Evolutionary conservation across 2,888 invertebrate genomes (phyloP).

Genomic region (Spisula subtruncata): DNA sequence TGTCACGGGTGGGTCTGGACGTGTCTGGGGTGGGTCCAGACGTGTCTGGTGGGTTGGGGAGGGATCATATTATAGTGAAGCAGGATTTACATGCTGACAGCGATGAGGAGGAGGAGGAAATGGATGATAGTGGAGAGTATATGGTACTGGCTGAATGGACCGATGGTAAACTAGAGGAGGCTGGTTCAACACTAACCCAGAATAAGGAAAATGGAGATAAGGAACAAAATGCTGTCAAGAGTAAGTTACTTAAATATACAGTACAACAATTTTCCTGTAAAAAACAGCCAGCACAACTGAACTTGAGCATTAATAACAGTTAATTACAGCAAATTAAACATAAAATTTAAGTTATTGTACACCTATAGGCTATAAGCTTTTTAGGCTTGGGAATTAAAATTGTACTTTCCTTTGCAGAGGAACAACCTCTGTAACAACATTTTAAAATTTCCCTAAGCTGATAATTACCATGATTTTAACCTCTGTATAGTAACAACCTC

Average conservation of each 20-base stretch:
- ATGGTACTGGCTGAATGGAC: constrained; percentile 85
- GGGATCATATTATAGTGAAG: constrained; percentile 37
- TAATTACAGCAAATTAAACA: too few species aligned
- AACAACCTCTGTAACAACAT: too few species aligned
- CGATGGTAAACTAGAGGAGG: constrained; percentile 68
- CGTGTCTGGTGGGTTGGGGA: not conserved
- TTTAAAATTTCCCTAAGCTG: not conserved
- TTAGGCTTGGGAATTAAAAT: too few species aligned
- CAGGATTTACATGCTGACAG: constrained; percentile 49
- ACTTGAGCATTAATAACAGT: too few species aligned
- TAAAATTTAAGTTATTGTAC: too few species aligned
- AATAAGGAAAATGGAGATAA: constrained; percentile 58
- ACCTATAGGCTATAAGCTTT: too few species aligned
- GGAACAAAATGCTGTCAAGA: constrained; percentile 31
- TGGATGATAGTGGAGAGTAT: constrained; percentile 78
- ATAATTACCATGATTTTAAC: not conserved
- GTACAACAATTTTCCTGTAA: too few species aligned
- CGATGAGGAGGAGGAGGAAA: constrained; percentile 64
- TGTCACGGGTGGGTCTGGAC: too few species aligned
- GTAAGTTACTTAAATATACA: constrained; percentile 24
- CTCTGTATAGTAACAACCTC: not conserved
- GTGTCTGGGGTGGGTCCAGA: not conserved
- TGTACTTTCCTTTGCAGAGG: too few species aligned
- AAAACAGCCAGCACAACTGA: too few species aligned
- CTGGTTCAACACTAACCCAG: constrained; percentile 45